phyloP scores from a whole-genome alignment of 2,888 invertebrate genomes.

The Melikaiella ostensackeni region DNA sequence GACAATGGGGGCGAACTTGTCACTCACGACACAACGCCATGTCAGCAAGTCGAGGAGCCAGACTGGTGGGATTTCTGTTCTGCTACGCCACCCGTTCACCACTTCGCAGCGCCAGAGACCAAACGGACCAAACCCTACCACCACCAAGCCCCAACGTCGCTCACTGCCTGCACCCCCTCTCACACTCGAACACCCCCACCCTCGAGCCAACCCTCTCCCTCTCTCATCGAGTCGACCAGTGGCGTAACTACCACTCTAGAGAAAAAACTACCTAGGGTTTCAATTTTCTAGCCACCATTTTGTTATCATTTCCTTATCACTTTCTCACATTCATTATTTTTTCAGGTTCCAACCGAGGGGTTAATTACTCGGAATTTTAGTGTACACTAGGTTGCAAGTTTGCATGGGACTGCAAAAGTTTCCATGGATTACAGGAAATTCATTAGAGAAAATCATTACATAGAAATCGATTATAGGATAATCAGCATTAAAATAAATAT shows the following conservation, averaged over 20 bases:
- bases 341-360: too few relatives aligned
- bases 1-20: conserved; percentile 55
- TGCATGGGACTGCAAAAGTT: too few relatives aligned
- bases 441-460: too few relatives aligned
- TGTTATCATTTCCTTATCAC: background rate
- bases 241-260: conserved; percentile 10
- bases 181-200: conserved; percentile 40
- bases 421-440: too few relatives aligned
- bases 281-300: background rate
- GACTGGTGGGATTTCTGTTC: conserved; percentile 54
- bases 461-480: too few relatives aligned
- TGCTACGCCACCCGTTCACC: conserved; percentile 72
- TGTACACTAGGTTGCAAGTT: too few relatives aligned
- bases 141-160: conserved; percentile 51
- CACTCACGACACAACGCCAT: conserved; percentile 73
- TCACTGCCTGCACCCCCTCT: conserved; percentile 50
- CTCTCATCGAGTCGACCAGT: conserved; percentile 1
- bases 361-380: too few relatives aligned
- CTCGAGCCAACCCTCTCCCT: conserved; percentile 25
- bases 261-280: background rate
- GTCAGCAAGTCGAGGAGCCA: conserved; percentile 71
- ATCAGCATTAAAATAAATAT: too few relatives aligned
- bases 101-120: conserved; percentile 55
- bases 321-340: background rate
- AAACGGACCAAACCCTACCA: conserved; percentile 64